Evolutionary conservation across 2,113 vertebrate species (phyloP).

Genomic region (Hiodon tergisus): DNA sequence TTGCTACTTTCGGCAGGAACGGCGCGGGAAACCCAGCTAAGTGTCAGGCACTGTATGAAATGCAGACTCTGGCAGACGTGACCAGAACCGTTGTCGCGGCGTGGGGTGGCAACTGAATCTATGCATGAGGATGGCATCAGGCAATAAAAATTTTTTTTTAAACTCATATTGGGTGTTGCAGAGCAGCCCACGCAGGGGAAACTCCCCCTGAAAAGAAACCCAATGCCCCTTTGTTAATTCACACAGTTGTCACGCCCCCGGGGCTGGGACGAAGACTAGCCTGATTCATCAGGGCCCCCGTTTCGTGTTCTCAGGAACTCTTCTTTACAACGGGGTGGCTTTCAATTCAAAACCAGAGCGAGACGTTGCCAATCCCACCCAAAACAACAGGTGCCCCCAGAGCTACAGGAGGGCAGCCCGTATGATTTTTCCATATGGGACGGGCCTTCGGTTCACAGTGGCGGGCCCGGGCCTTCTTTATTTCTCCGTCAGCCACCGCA

Average conservation of each 20-base stretch:
- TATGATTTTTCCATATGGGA: conserved; percentile 27
- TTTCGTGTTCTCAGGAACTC: conserved; percentile 6
- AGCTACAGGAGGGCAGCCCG: conserved; percentile 6
- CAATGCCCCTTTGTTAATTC: background rate
- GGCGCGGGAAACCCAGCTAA: background rate
- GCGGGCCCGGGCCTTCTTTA: background rate
- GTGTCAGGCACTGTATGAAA: conserved; percentile 10
- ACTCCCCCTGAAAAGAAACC: background rate
- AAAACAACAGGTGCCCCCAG: conserved; percentile 33
- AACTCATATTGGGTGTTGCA: conserved; percentile 35
- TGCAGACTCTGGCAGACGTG: background rate
- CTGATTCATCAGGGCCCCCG: conserved; percentile 4
- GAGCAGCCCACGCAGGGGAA: background rate
- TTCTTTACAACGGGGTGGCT: background rate
- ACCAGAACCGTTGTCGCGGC: background rate
- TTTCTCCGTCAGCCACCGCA: background rate
- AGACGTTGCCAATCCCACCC: conserved; percentile 11
- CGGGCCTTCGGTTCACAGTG: background rate
- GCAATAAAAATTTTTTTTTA: no score
- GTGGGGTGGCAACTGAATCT: no score
- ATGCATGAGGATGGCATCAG: no score
- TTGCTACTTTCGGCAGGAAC: conserved; percentile 17
- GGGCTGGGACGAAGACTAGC: background rate
- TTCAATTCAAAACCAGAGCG: conserved; percentile 6
- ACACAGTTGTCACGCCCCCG: background rate